Evolutionary conservation across 2,113 vertebrate genomes (phyloP).

Genomic region (Trichechus manatus): DNA sequence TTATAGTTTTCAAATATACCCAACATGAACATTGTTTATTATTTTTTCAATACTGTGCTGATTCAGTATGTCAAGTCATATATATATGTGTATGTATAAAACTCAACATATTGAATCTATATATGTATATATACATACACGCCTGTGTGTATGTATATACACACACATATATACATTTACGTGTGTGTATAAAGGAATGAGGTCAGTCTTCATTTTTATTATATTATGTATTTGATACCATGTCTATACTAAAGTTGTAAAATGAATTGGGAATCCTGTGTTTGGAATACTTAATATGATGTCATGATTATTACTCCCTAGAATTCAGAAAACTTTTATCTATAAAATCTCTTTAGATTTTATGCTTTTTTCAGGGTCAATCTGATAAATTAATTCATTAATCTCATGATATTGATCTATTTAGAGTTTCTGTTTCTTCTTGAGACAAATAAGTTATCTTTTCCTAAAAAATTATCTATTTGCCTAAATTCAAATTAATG

Average conservation of each 20-base stretch:
- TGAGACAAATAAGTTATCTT: conserved; percentile 22
- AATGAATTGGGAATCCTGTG: neutral
- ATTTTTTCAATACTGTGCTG: neutral
- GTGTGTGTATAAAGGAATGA: neutral
- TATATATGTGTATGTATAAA: too few relatives aligned
- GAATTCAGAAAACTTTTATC: neutral
- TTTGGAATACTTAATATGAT: neutral
- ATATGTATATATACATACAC: neutral
- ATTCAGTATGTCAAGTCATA: neutral
- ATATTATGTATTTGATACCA: neutral
- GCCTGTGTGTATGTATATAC: too few relatives aligned
- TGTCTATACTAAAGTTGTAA: neutral
- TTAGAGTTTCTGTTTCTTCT: neutral
- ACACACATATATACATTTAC: too few relatives aligned
- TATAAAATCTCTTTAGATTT: neutral
- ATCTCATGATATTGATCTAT: neutral
- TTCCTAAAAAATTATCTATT: neutral
- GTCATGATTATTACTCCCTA: neutral
- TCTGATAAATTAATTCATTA: neutral
- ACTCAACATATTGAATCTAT: neutral
- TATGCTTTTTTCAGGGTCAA: neutral
- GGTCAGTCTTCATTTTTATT: neutral
- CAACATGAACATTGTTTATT: neutral
- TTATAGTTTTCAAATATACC: neutral
- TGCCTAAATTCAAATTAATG: neutral